Conservation (phyloP, 2,888 invertebrate species). For the Epinotia demarniana region DNA sequence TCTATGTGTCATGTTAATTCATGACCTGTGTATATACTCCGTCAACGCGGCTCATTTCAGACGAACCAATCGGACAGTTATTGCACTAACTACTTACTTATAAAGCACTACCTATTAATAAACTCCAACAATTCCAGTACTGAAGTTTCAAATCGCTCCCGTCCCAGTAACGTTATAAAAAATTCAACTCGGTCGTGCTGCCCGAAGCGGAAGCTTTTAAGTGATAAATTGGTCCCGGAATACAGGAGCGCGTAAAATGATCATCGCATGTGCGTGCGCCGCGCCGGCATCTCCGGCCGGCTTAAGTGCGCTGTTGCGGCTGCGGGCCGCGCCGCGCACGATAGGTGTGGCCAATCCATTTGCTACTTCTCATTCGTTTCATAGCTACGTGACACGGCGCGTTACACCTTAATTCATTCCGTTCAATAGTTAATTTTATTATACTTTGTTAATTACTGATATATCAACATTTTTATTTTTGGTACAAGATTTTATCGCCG, state of each 20-base stretch:
- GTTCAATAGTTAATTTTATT: not conserved
- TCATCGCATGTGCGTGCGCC: constrained; percentile 70
- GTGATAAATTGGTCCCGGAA: constrained; percentile 83
- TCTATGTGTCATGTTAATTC: too few species aligned
- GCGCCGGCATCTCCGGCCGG: constrained; percentile 60
- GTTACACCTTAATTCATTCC: not conserved
- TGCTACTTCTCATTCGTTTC: constrained; percentile 3
- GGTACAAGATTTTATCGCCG: too few species aligned
- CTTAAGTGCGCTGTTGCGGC: constrained; percentile 71
- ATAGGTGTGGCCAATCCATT: not conserved
- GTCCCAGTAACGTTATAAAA: constrained; percentile 63
- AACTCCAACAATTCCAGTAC: constrained; percentile 36
- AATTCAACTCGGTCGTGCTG: constrained; percentile 57
- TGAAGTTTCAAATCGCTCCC: constrained; percentile 58
- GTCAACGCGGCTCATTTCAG: too few species aligned
- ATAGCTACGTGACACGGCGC: not conserved
- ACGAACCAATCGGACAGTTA: not conserved
- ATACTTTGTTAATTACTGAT: not conserved
- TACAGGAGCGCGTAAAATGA: constrained; percentile 78
- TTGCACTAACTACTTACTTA: not conserved
- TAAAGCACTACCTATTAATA: not conserved
- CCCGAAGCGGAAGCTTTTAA: constrained; percentile 80
- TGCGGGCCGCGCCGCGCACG: not conserved
- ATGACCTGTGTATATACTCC: too few species aligned
- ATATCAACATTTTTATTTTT: too few species aligned